These are phyloP conservation scores for Polydrusus cervinus DNA, from an alignment of 2,888 invertebrate species.

Conservation along the genomic window DNA sequence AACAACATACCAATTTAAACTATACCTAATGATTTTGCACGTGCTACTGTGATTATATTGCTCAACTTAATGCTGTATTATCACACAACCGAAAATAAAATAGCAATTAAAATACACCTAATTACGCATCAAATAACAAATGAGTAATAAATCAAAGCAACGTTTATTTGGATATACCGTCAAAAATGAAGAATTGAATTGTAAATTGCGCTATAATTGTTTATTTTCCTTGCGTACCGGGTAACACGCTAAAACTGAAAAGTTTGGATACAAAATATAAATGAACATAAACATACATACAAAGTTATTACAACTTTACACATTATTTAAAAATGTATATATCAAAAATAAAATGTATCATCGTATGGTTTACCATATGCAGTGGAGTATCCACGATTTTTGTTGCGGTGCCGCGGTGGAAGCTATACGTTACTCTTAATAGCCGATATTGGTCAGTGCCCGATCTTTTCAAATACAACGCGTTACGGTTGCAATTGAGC, in stretches of 20 bases:
- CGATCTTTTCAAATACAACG: too few species aligned
- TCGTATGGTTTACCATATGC: too few species aligned
- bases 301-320: too few species aligned
- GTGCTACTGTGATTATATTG: conserved; percentile 10
- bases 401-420: too few species aligned
- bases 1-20: too few species aligned
- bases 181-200: conserved; percentile 41
- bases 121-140: conserved; percentile 35
- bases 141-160: conserved; percentile 36
- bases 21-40: conserved; percentile 7
- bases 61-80: background rate
- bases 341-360: too few species aligned
- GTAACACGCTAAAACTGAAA: background rate
- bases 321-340: too few species aligned
- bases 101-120: conserved; percentile 33
- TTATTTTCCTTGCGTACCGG: conserved; percentile 29
- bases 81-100: conserved; percentile 1
- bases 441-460: too few species aligned
- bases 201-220: conserved; percentile 34
- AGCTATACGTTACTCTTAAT: too few species aligned
- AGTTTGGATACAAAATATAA: conserved; percentile 19
- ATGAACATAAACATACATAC: conserved; percentile 8
- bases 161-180: conserved; percentile 40
- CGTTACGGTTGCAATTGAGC: too few species aligned
- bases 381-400: too few species aligned